These are phyloP conservation scores for Cataglyphis cursor DNA, from an alignment of 2,888 invertebrate genomes.

Conservation along the genomic window DNA sequence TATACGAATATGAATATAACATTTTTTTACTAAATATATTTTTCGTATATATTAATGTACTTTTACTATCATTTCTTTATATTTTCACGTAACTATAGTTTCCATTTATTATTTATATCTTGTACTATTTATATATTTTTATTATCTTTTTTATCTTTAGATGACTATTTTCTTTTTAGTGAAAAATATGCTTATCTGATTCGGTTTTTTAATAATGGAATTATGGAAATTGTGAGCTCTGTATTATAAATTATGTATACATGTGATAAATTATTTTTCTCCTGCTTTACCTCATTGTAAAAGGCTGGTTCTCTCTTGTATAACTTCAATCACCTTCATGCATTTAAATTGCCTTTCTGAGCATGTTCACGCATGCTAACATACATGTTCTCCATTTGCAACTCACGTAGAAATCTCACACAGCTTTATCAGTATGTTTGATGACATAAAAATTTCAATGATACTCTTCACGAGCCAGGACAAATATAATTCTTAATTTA, in stretches of 20 bases:
- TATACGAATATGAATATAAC: background rate
- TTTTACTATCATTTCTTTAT: background rate
- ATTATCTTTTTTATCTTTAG: background rate
- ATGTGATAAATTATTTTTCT: conserved; percentile 3
- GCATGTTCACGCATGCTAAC: conserved; percentile 2
- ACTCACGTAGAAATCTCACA: conserved; percentile 15
- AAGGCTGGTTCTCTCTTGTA: background rate
- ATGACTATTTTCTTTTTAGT: background rate
- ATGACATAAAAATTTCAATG: conserved; percentile 1
- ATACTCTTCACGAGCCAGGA: background rate
- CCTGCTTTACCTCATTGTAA: conserved; percentile 4
- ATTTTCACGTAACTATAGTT: background rate
- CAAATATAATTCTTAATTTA: background rate
- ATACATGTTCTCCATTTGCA: background rate
- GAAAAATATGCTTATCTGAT: background rate
- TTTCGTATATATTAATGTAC: background rate
- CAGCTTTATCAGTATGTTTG: background rate
- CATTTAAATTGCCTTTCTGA: conserved; percentile 50
- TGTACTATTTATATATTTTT: background rate
- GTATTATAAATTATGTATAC: conserved; percentile 31
- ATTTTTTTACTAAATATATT: background rate
- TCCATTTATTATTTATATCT: background rate
- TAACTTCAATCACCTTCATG: conserved; percentile 51
- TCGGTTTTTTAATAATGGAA: background rate
- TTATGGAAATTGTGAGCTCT: background rate